A percentile compares a stretch with the other conserved stretches of the same genome.
These are phyloP conservation scores for Blennius ocellaris DNA, from an alignment of 2,113 vertebrate genomes.

Conservation along the genomic window DNA sequence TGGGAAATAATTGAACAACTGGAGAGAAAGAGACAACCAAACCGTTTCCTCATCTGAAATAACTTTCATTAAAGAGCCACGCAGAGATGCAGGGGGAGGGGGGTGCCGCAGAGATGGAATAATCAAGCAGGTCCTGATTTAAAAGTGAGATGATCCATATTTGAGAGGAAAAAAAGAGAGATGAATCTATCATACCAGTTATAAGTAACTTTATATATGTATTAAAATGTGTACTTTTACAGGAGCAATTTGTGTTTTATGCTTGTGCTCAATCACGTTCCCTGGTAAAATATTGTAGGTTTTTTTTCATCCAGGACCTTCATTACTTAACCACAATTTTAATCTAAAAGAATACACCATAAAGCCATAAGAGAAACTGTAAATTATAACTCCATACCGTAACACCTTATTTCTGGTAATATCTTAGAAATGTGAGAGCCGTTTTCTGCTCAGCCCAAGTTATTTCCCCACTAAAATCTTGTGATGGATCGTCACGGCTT, in stretches of 20 bases:
- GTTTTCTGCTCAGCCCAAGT: background rate
- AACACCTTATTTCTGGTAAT: background rate
- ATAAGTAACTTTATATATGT: background rate
- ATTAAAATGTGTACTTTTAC: background rate
- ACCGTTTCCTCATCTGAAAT: constrained; percentile 67
- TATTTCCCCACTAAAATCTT: background rate
- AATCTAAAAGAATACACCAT: background rate
- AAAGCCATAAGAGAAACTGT: background rate
- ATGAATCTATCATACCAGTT: background rate
- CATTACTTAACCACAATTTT: background rate
- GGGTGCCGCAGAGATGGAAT: constrained; percentile 5
- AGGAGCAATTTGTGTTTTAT: background rate
- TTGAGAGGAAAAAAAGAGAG: constrained; percentile 6
- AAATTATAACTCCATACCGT: background rate
- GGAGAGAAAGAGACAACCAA: constrained; percentile 52
- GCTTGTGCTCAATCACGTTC: no score
- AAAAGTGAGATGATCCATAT: constrained; percentile 11
- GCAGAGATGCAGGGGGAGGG: constrained; percentile 1
- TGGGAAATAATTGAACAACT: constrained; percentile 68
- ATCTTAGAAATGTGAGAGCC: background rate
- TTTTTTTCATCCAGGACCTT: background rate
- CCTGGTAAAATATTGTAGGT: background rate
- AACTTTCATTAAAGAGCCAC: constrained; percentile 57
- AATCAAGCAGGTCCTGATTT: constrained; percentile 30
- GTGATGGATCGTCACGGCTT: background rate